phyloP scores from a whole-genome alignment of 2,113 vertebrate species.

The Pungitius pungitius region DNA sequence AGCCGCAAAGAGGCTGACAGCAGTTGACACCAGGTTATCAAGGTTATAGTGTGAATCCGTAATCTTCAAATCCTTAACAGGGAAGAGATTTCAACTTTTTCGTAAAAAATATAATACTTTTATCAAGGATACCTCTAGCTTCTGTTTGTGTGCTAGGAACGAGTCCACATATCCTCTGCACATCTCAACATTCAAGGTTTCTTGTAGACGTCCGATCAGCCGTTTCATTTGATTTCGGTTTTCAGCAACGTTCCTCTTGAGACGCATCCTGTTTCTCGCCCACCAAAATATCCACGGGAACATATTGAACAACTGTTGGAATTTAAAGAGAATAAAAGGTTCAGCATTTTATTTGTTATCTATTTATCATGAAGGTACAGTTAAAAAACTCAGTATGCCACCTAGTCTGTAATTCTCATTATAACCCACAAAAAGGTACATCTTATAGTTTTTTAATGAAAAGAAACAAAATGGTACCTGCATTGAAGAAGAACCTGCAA shows the following conservation, averaged over 20 bases:
- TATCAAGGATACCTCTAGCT: neutral
- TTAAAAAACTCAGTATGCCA: neutral
- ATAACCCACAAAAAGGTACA: neutral
- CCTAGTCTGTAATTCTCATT: neutral
- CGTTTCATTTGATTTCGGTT: neutral
- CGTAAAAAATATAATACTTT: neutral
- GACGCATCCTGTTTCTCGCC: neutral
- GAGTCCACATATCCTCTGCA: conserved; percentile 12
- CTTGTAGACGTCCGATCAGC: neutral
- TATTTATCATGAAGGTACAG: neutral
- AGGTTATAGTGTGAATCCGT: neutral
- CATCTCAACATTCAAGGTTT: neutral
- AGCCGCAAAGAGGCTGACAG: neutral
- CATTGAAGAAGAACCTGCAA: neutral
- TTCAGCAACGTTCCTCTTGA: neutral
- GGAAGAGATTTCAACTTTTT: neutral
- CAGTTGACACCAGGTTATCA: neutral
- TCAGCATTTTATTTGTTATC: neutral
- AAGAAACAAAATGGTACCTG: neutral
- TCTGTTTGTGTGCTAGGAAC: neutral
- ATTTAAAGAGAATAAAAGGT: neutral
- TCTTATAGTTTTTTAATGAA: neutral
- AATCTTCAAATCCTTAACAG: neutral
- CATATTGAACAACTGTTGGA: neutral
- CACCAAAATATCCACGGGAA: neutral